Base-by-base conservation (phyloP, 1,140 invertebrate species). In the Phymorhynchus buccinoides region DNA sequence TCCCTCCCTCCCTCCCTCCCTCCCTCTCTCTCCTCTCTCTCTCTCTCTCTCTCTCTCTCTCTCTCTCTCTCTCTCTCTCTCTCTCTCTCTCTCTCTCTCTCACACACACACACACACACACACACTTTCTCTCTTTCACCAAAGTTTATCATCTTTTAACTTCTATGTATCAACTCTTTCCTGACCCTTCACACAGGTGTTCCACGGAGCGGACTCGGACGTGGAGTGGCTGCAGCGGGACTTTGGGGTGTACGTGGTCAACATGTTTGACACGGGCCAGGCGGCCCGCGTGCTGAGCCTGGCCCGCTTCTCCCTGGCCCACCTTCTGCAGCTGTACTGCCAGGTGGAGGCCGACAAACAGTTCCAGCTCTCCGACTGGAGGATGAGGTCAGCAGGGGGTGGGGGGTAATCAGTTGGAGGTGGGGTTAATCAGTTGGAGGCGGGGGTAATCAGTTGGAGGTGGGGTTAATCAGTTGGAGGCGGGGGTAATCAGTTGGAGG, bases 221-320 rank as follows among this genome's bases (percentile, higher is more conserved):
- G 95, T 99, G 48, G 93, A 96, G 35, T 99, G 99, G 99, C 93
- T 99, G 35, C 99, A 99, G 92, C 95, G 97, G 75, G 99, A 99
- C 94, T 96, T 99, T 83, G 97, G 97, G 0, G 88, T 99, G 0
- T 99, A 99, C 91, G 92, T 99, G 30, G 98, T 99, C 0, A 99
- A 99, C 90, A 96, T 99, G 96, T 99, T 99, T 93, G 99, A 99
- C 92, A 99, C 98, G 0, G 95, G 97, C 92, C 95, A 97, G 90
- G 98, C 98, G 0, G 96, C 97, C 0, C 95, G 96, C 87, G 93
- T 95, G 0, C 94, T 99, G 0, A 88, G 88, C 27, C 95, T 97
- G 86, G 94, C 95, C 0, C 95, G 95, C 44, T 94, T 96, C 3
- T 97, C 97, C 32, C 94, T 99, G 39, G 95, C 96, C 0, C 96